These are phyloP conservation scores for Capromys pilorides DNA, from an alignment of 2,797 vertebrate genomes.

Conservation along the genomic window DNA sequence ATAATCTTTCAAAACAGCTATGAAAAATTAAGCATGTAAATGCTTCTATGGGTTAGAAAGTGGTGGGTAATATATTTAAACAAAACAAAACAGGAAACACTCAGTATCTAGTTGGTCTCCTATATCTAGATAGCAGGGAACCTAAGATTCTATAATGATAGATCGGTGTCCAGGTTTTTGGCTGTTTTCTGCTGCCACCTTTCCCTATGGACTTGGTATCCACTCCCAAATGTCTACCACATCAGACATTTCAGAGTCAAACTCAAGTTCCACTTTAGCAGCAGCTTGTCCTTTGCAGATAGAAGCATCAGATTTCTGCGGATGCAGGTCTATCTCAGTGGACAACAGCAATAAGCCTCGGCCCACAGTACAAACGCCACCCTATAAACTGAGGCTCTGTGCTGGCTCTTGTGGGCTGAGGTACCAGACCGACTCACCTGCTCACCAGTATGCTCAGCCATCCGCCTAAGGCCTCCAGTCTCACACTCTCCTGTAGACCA, in stretches of 20 bases:
- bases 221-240: too few relatives aligned
- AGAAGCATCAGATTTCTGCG: neutral
- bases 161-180: neutral
- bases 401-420: neutral
- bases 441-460: neutral
- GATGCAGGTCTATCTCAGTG: neutral
- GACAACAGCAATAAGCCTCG: too few relatives aligned
- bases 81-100: neutral
- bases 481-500: neutral
- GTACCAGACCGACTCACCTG: neutral
- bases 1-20: neutral
- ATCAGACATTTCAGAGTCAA: neutral
- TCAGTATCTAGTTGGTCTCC: neutral
- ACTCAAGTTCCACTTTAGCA: neutral
- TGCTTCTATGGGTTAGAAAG: conserved; percentile 1
- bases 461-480: too few relatives aligned
- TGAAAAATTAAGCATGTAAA: conserved; percentile 10
- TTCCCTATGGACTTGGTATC: neutral
- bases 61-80: neutral
- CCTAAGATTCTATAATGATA: neutral
- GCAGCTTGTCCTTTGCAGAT: neutral
- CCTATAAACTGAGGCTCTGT: neutral
- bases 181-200: neutral
- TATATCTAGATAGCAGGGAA: neutral
- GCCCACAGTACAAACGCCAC: too few relatives aligned